These are phyloP conservation scores for Lordiphosa stackelbergi DNA, from an alignment of 1,140 invertebrate genomes.

Conservation along the genomic window DNA sequence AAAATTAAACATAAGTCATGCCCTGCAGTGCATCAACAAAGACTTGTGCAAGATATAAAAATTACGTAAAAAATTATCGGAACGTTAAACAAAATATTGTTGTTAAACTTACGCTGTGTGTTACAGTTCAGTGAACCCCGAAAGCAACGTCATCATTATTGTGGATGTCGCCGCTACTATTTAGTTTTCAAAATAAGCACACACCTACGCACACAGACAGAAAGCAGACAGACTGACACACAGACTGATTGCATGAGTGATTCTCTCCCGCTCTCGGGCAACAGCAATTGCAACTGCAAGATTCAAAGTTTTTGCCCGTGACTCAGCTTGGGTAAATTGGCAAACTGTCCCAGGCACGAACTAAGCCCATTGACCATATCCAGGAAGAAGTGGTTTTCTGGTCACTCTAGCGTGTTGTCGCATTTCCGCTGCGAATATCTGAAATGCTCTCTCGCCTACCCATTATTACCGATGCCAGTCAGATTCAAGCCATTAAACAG, in stretches of 20 bases:
- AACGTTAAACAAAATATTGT: conserved; percentile 16
- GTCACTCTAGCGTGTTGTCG: conserved; percentile 59
- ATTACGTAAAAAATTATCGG: conserved; percentile 7
- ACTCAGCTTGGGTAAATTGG: conserved; percentile 45
- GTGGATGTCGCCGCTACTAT: conserved; percentile 36
- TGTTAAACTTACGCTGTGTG: conserved; percentile 50
- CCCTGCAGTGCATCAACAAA: conserved; percentile 14
- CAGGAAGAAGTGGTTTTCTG: conserved; percentile 40
- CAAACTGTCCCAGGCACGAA: conserved; percentile 28
- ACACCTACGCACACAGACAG: conserved; percentile 35
- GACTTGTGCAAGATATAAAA: conserved; percentile 8
- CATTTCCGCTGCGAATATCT: conserved; percentile 60
- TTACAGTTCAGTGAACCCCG: conserved; percentile 55
- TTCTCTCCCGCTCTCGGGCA: conserved; percentile 22
- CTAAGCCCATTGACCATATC: conserved; percentile 35
- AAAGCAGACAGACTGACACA: conserved; percentile 3
- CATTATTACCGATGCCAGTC: conserved; percentile 47
- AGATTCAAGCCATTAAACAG: conserved; percentile 31
- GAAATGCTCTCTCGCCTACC: conserved; percentile 13
- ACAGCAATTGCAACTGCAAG: conserved; percentile 30
- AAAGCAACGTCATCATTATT: conserved; percentile 40
- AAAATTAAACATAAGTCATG: conserved; percentile 30
- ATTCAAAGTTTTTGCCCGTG: conserved; percentile 31
- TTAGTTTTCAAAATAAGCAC: conserved; percentile 58
- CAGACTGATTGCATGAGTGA: conserved; percentile 50